A percentile compares a stretch with the other conserved stretches of the same genome.
These are phyloP conservation scores for Himalopsyche kuldschensis DNA, from an alignment of 2,888 invertebrate species.

Conservation along the genomic window DNA sequence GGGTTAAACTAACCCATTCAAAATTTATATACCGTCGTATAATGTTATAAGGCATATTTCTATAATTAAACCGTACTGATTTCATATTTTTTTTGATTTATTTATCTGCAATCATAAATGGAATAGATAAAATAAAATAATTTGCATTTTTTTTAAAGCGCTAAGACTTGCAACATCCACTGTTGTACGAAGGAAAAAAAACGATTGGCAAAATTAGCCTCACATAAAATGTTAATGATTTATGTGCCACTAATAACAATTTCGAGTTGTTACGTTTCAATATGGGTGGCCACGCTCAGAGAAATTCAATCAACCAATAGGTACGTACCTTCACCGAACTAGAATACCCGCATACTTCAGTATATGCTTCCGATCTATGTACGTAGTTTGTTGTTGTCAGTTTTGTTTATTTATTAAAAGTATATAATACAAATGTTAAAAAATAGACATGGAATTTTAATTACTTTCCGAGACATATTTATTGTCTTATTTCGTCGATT, in stretches of 20 bases:
- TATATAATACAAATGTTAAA: too few species aligned
- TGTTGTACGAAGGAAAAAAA: not conserved
- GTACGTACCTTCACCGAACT: not conserved
- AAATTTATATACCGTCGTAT: too few species aligned
- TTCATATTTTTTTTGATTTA: too few species aligned
- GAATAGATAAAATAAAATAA: too few species aligned
- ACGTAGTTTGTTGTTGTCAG: not conserved
- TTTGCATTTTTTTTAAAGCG: not conserved
- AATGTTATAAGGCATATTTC: too few species aligned
- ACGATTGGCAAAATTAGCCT: not conserved
- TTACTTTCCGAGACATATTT: too few species aligned
- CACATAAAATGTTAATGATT: not conserved
- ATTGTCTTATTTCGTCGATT: too few species aligned
- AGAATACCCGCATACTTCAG: not conserved
- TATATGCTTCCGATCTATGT: not conserved
- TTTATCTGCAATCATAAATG: too few species aligned
- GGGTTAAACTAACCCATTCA: too few species aligned
- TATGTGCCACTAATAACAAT: conserved; percentile 4
- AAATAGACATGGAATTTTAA: too few species aligned
- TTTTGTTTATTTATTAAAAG: too few species aligned
- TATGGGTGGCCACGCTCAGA: conserved; percentile 15
- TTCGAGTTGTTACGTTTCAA: conserved; percentile 15
- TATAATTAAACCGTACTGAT: too few species aligned
- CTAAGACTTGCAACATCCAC: not conserved
- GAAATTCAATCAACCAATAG: not conserved